Base-by-base conservation (phyloP, 2,888 invertebrate genomes). In the Anorthoa munda region DNA sequence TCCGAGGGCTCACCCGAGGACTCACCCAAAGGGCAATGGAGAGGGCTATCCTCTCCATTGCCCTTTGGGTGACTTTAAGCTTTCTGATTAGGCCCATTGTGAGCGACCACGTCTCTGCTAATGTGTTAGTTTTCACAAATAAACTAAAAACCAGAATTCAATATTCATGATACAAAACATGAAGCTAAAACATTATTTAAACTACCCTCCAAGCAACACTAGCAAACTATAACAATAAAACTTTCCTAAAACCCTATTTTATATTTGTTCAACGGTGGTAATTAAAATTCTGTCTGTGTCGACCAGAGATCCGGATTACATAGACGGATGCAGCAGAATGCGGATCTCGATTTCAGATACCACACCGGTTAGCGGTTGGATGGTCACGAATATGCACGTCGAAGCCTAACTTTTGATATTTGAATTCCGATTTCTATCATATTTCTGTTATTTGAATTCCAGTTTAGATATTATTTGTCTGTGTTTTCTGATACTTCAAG, bases 241-340 rank as follows among this genome's bases (percentile, higher is more conserved):
- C 60, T 21, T 60, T 18, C 5, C 17, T 12, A 23, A 48, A 48
- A 23, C 17, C 11, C 4, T 18, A 21, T 0, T 53, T 21, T 2
- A 21, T 5, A 70, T 53, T 66, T 73, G 46, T 56, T 71, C 23
- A 55, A 45, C 45, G 21, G 21, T 13, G 11, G n/a, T 56, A 68
- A 72, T 85, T 83, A 60, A 75, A 77, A 83, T 81, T 81, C 79
- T 31, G 46, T 21, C 17, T 31, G 66, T 72, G 69, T 63, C 50
- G 21, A 65, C 64, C 69, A 61, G 60, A 59, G 55, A 51, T 61
- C 18, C 7, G 61, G 53, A 74, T 75, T 67, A 60, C 48, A n/a
- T 23, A 66, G 63, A 72, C 46, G 45, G 9, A 53, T 72, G 56
- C 67, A 72, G 5, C 23, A 48, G 51, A 76, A 77, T 77, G 60